Evolutionary conservation across 2,797 vertebrate species (phyloP).

Genomic region (Muscicapa comitata): DNA sequence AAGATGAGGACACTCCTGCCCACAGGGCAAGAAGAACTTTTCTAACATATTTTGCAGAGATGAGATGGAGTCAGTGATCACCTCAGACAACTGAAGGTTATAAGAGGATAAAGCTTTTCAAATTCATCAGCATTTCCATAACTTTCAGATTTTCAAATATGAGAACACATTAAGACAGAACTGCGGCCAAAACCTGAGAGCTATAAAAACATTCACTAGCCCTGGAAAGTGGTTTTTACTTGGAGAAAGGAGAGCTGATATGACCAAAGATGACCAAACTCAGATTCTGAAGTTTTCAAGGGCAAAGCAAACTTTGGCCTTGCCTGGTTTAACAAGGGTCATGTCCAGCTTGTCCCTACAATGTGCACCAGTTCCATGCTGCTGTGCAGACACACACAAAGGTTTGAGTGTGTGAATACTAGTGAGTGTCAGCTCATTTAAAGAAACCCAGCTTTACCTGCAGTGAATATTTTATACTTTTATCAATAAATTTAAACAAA

Average conservation of each 20-base stretch:
- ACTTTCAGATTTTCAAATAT: background rate
- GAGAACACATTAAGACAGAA: background rate
- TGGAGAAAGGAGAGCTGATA: background rate
- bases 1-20: background rate
- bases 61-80: background rate
- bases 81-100: background rate
- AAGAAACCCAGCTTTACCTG: background rate
- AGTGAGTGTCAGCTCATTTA: background rate
- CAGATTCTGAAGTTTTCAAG: background rate
- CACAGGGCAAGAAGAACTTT: background rate
- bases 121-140: background rate
- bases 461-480: constrained; percentile 24
- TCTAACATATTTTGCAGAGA: background rate
- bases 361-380: background rate
- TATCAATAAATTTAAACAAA: constrained; percentile 55
- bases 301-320: background rate
- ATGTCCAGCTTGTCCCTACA: background rate
- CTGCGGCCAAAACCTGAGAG: background rate
- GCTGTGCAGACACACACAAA: background rate
- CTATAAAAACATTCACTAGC: background rate
- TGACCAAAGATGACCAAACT: background rate
- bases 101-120: background rate
- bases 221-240: rapidly evolving
- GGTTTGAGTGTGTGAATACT: background rate
- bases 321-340: background rate